These are phyloP conservation scores for Petroica traversi DNA, from an alignment of 2,113 vertebrate species.

Conservation along the genomic window DNA sequence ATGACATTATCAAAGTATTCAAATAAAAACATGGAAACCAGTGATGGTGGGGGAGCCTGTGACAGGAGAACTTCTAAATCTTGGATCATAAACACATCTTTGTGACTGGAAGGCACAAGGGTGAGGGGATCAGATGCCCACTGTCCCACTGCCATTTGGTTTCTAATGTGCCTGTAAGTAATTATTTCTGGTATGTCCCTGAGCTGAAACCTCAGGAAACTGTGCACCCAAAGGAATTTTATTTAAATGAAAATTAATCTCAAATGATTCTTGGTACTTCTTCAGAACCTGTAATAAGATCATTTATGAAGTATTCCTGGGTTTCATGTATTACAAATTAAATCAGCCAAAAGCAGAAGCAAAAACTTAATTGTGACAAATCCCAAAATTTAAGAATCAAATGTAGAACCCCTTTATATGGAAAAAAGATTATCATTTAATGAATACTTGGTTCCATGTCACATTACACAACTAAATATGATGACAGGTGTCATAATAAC, in stretches of 20 bases:
- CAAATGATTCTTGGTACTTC: neutral
- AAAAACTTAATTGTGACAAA: neutral
- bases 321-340: neutral
- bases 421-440: neutral
- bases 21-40: conserved; percentile 38
- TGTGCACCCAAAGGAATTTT: neutral
- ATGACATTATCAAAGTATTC: conserved; percentile 2
- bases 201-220: conserved; percentile 9
- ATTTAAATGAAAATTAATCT: conserved; percentile 25
- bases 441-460: neutral
- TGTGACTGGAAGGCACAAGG: conserved; percentile 49
- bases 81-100: conserved; percentile 60
- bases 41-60: conserved; percentile 15
- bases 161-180: conserved; percentile 16
- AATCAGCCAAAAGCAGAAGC: neutral
- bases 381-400: neutral
- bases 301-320: neutral
- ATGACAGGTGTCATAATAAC: neutral
- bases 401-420: neutral
- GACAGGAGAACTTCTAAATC: conserved; percentile 63
- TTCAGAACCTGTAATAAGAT: neutral
- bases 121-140: conserved; percentile 37
- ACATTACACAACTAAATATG: neutral
- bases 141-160: neutral
- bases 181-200: conserved; percentile 7